phyloP scores from a whole-genome alignment of 2,888 invertebrate genomes.

The Agonum fuliginosum region DNA sequence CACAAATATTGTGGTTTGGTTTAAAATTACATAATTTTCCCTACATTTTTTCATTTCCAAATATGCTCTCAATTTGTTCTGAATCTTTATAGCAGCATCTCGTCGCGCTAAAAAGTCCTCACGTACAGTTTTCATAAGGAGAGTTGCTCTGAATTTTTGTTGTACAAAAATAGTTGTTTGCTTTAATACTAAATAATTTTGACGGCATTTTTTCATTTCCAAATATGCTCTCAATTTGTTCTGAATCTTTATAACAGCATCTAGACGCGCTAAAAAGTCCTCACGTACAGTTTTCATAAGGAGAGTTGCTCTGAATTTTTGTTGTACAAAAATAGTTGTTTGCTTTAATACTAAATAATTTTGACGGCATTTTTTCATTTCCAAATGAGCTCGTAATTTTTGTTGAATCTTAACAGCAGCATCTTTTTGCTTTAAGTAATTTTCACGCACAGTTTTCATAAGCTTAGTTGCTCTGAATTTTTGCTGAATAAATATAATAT shows the following conservation, averaged over 20 bases:
- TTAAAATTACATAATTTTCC: slow-evolving; percentile 64
- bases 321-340: slow-evolving; percentile 70
- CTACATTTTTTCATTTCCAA: slow-evolving; percentile 67
- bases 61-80: slow-evolving; percentile 68
- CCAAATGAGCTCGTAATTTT: slow-evolving; percentile 68
- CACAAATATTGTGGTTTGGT: slow-evolving; percentile 63
- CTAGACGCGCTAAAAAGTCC: slow-evolving; percentile 64
- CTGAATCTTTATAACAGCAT: slow-evolving; percentile 71
- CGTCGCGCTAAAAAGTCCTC: not conserved
- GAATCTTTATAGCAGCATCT: slow-evolving; percentile 66
- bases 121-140: slow-evolving; percentile 66
- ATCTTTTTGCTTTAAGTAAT: slow-evolving; percentile 63
- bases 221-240: slow-evolving; percentile 71
- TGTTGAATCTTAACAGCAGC: slow-evolving; percentile 66
- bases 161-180: slow-evolving; percentile 69
- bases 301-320: slow-evolving; percentile 70
- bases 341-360: slow-evolving; percentile 68
- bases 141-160: slow-evolving; percentile 67
- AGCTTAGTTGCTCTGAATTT: slow-evolving; percentile 66
- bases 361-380: slow-evolving; percentile 67
- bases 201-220: slow-evolving; percentile 69
- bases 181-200: slow-evolving; percentile 69
- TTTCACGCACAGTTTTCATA: slow-evolving; percentile 64
- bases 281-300: slow-evolving; percentile 62
- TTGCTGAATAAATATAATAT: slow-evolving; percentile 69